Evolutionary conservation across 2,888 invertebrate genomes (phyloP).

Genomic region (Cynaeus angustus): DNA sequence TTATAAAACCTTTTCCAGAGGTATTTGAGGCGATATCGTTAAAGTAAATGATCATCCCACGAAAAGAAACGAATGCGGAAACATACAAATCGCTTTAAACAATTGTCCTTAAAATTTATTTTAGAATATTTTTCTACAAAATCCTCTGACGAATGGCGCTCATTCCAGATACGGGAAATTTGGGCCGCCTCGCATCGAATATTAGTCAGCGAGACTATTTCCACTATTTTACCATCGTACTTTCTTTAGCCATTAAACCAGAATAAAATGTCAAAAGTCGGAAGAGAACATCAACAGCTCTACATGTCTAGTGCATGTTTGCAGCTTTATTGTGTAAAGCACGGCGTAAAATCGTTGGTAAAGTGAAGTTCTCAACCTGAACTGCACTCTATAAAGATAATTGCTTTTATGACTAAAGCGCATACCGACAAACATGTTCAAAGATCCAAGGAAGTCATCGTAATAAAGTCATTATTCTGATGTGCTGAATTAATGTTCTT

Average conservation of each 20-base stretch:
- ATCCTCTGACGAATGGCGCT: conserved; percentile 9
- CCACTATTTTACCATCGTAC: conserved; percentile 12
- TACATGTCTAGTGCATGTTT: conserved; percentile 33
- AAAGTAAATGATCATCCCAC: conserved; percentile 48
- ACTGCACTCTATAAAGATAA: conserved; percentile 27
- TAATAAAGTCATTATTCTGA: too few species aligned
- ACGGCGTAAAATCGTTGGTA: conserved; percentile 25
- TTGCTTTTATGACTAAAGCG: conserved; percentile 29
- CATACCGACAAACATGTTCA: neutral
- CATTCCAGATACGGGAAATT: neutral
- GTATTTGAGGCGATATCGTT: conserved; percentile 46
- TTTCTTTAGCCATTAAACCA: conserved; percentile 35
- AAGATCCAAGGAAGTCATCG: too few species aligned
- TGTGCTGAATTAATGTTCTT: too few species aligned
- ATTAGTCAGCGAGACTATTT: too few species aligned
- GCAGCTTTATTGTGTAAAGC: conserved; percentile 23
- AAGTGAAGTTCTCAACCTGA: conserved; percentile 36
- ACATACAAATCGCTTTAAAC: conserved; percentile 48
- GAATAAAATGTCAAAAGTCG: conserved; percentile 19
- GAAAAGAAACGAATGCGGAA: conserved; percentile 26
- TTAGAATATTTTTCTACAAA: conserved; percentile 13
- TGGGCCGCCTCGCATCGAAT: conserved; percentile 1
- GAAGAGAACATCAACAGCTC: conserved; percentile 22
- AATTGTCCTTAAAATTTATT: conserved; percentile 39
- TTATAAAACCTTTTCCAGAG: conserved; percentile 44